Percentiles rank a stretch among this genome's conserved stretches.
phyloP scores from a whole-genome alignment of 1,140 invertebrate genomes.

The Saxidomus purpurata region DNA sequence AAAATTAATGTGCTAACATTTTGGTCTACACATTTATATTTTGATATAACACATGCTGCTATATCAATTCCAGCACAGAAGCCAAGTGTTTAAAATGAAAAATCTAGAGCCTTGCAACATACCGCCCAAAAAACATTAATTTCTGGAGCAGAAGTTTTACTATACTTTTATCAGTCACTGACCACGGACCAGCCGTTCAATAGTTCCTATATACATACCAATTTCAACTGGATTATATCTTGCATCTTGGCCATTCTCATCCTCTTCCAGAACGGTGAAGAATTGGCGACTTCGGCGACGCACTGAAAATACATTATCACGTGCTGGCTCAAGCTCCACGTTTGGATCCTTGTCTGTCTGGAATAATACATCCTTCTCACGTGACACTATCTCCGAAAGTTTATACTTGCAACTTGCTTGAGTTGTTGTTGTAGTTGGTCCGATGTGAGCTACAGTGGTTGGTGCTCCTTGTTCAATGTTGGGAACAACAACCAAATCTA shows the following conservation, averaged over 20 bases:
- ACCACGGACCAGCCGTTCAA: too few species aligned
- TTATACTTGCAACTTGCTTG: not conserved
- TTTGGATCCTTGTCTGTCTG: not conserved
- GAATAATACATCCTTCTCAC: not conserved
- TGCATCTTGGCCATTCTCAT: not conserved
- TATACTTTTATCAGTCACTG: too few species aligned
- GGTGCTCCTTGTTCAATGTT: not conserved
- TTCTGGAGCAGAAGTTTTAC: too few species aligned
- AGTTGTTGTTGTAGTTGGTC: not conserved
- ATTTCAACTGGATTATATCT: too few species aligned
- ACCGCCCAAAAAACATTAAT: too few species aligned
- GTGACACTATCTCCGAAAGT: conserved; percentile 20
- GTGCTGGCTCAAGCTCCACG: conserved; percentile 19
- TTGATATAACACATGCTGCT: too few species aligned
- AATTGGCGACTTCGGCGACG: conserved; percentile 38
- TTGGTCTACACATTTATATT: too few species aligned
- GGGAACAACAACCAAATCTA: not conserved
- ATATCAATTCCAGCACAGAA: too few species aligned
- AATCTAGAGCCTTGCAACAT: too few species aligned
- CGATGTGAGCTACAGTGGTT: not conserved
- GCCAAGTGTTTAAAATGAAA: too few species aligned
- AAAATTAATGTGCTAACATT: too few species aligned
- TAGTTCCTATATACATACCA: too few species aligned
- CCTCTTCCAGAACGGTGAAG: conserved; percentile 37
- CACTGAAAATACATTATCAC: conserved; percentile 10